Percentiles rank a stretch among this genome's conserved stretches.
These are phyloP conservation scores for Galerucella nymphaeae DNA, from an alignment of 2,888 invertebrate species.

Conservation along the genomic window DNA sequence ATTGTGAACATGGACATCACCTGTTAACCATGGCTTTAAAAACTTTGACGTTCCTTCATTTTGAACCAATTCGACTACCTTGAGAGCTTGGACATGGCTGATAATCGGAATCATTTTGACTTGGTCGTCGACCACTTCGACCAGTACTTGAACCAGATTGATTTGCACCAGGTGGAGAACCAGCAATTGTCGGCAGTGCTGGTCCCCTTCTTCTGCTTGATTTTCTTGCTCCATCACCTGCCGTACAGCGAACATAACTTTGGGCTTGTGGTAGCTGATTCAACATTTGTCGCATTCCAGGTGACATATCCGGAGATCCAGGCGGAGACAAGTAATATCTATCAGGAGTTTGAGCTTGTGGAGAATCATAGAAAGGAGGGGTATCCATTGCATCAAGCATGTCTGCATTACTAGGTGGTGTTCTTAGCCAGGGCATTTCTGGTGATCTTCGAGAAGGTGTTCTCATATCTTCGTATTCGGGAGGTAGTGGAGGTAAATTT, in stretches of 20 bases:
- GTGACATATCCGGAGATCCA: conserved; percentile 9
- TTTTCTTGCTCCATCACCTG: neutral
- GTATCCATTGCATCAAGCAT: neutral
- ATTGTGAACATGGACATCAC: neutral
- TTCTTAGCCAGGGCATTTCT: neutral
- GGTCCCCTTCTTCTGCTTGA: neutral
- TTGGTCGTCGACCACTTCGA: neutral
- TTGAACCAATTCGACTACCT: neutral
- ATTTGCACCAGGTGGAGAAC: neutral
- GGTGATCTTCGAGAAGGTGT: conserved; percentile 1
- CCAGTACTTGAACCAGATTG: neutral
- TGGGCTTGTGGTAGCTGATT: neutral
- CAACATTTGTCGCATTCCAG: conserved; percentile 13
- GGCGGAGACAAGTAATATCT: neutral
- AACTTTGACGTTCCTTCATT: neutral
- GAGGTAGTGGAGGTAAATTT: conserved; percentile 11
- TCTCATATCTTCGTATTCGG: neutral
- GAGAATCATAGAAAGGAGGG: conserved; percentile 10
- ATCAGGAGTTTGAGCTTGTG: neutral
- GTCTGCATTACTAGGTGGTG: neutral
- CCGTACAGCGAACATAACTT: neutral
- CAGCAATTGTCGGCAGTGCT: neutral
- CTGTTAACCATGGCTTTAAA: neutral
- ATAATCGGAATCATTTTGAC: neutral
- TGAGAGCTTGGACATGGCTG: neutral